Conservation (phyloP, 2,113 vertebrate species). For the Amazona vittata region DNA sequence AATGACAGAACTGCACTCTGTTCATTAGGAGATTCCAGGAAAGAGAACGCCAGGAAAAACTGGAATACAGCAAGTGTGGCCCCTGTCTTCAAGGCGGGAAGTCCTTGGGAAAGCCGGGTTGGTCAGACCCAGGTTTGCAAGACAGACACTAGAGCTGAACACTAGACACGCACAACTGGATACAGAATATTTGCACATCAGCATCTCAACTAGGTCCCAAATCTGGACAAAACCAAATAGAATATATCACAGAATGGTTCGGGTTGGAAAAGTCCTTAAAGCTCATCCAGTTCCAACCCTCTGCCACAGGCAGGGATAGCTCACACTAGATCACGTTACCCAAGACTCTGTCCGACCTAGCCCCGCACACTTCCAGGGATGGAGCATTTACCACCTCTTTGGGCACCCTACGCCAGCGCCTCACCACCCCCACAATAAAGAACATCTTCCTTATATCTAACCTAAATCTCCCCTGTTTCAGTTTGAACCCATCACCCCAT, state of each 20-base stretch:
- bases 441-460: background rate
- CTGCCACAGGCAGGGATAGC: background rate
- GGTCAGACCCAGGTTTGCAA: background rate
- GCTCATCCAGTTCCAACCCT: background rate
- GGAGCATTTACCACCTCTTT: background rate
- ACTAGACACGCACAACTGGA: background rate
- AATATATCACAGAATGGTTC: background rate
- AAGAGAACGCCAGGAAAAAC: background rate
- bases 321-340: background rate
- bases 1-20: background rate
- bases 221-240: background rate
- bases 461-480: background rate
- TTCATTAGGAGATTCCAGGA: background rate
- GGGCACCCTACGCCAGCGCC: background rate
- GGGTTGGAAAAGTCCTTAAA: background rate
- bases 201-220: background rate
- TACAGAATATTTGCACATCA: background rate
- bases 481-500: background rate
- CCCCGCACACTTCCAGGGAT: no score
- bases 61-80: background rate
- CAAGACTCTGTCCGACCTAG: background rate
- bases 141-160: background rate
- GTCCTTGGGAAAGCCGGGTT: background rate
- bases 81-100: background rate
- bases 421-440: background rate